Evolutionary conservation across 2,113 vertebrate species (phyloP), one percentile per base, ranked within the genome.

Genomic region (Hepsetus odoe): DNA sequence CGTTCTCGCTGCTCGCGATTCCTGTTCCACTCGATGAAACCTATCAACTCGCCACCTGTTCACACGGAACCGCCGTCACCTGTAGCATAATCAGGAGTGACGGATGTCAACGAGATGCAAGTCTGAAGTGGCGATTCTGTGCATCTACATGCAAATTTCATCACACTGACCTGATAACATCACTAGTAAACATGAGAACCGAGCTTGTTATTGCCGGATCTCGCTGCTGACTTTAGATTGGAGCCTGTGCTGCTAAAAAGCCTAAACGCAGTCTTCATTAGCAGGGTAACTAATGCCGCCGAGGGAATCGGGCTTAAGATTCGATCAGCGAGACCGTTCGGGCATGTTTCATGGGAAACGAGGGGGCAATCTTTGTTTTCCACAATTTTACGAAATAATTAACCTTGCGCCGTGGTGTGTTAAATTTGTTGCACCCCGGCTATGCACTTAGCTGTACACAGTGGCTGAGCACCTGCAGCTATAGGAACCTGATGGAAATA

Each of bases 371-470:
- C 77, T 71, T 46, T 74, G 79, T 80, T 87, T 86, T 70, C 30
- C 30, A 76, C 80, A 80, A 84, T 84, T 89, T 85, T 49, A 83
- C 83, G 82, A 83, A 87, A 87, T 92, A 90, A 91, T 90, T 89
- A 87, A 83, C 84, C 85, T 67, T 66, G 44, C 65, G 79, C 84
- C 70, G 72, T 78, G 79, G 58, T 66, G 73, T 67, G 83, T 80
- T 85, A 85, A 80, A 32, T 73, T 81, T 77, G 42, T 76, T 76
- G 33, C 22, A 35, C 80, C 74, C 85, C 22, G 72, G 71, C 77
- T 71, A 82, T 55, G 42, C 46, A 58, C 73, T 74, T 80, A 81
- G 53, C 76, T 40, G 53, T 72, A 75, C 67, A 26, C 73, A 18
- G 42, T n/a, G 16, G 40, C 40, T 46, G n/a, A 24, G 38, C 56